Evolutionary conservation across 2,797 vertebrate species (phyloP).

Genomic region (Momotus momota): DNA sequence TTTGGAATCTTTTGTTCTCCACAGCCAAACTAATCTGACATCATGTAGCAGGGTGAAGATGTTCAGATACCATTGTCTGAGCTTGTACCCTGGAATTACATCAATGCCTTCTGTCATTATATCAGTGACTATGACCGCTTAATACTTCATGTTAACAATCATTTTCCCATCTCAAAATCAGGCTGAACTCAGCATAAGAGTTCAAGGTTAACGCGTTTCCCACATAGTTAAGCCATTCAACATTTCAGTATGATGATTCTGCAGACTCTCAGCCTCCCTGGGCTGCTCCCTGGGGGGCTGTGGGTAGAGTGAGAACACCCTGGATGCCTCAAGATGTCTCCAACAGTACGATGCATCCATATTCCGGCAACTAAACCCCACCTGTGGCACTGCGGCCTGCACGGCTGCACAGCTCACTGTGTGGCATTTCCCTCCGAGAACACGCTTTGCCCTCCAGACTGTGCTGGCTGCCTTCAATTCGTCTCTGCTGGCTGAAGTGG

Average conservation of each 20-base stretch:
- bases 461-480: neutral
- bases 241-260: neutral
- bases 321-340: neutral
- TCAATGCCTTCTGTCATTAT: neutral
- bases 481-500: neutral
- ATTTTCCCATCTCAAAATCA: slow-evolving; percentile 10
- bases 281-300: neutral
- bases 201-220: neutral
- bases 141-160: neutral
- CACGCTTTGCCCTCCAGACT: neutral
- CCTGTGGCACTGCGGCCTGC: neutral
- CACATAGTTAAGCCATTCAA: neutral
- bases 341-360: neutral
- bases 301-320: neutral
- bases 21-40: neutral
- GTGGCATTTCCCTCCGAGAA: neutral
- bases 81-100: neutral
- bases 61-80: neutral
- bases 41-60: neutral
- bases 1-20: neutral
- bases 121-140: neutral
- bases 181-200: neutral
- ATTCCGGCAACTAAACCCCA: neutral
- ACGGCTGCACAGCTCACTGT: neutral
- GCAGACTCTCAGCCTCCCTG: neutral